Evolutionary conservation across 1,140 invertebrate species (phyloP).

Genomic region (Heliconius melpomene): DNA sequence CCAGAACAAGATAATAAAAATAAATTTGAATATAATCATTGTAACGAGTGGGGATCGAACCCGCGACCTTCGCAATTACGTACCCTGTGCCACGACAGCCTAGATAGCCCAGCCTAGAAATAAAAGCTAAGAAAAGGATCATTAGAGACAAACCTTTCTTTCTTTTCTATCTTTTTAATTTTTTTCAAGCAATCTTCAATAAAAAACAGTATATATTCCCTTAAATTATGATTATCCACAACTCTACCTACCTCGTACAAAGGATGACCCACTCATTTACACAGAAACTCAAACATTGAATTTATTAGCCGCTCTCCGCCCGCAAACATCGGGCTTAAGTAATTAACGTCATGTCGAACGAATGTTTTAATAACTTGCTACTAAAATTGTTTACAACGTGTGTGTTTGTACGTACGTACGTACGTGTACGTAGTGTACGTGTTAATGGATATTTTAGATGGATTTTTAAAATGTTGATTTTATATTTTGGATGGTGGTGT

Average conservation of each 20-base stretch:
- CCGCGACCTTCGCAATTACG: too few species aligned
- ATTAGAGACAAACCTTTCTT: too few species aligned
- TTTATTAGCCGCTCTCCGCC: conserved; percentile 60
- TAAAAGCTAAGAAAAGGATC: too few species aligned
- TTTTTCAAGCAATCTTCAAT: not conserved
- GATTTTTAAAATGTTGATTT: conserved; percentile 4
- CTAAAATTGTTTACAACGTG: conserved; percentile 61
- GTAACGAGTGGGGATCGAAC: too few species aligned
- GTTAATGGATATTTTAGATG: not conserved
- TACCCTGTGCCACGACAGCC: too few species aligned
- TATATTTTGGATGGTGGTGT: not conserved
- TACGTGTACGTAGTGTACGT: not conserved
- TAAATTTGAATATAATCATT: not conserved
- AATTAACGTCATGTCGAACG: conserved; percentile 71
- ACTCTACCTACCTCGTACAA: not conserved
- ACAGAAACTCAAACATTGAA: conserved; percentile 63
- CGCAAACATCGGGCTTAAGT: conserved; percentile 67
- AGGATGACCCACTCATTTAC: conserved; percentile 52
- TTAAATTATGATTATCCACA: not conserved
- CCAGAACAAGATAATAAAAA: not conserved
- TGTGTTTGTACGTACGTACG: conserved; percentile 6
- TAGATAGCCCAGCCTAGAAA: too few species aligned
- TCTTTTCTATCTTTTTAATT: too few species aligned
- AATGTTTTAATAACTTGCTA: conserved; percentile 72
- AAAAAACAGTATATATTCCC: not conserved